Base-by-base conservation (phyloP, 2,113 vertebrate species). In the Platysternon megacephalum region DNA sequence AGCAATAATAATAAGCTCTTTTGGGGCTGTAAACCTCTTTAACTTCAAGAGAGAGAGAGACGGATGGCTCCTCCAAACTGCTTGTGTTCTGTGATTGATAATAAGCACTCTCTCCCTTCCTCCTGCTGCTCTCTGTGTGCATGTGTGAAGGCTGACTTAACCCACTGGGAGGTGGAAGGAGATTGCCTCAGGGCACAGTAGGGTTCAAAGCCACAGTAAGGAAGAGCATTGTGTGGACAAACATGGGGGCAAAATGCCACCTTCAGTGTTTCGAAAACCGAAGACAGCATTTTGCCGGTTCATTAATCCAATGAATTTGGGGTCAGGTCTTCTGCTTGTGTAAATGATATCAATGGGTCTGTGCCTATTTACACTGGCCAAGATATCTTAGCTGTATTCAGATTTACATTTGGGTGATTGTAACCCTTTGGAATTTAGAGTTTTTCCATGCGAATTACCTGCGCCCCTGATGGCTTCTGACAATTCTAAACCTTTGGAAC, bases 1-100 rank as follows among this genome's bases (percentile, higher is more conserved):
- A 95, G 95, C 95, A 98, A 98, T 97, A 98, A 98, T 98, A 98
- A 98, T 98, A 98, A 98, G 98, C 98, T 96, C 96, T 97, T 96
- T 78, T 79, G 93, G 92, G 94, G 95, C 86, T 97, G 84, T 98
- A 97, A 98, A 95, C 82, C 84, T 96, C 94, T 97, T 97, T 97
- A 95, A 97, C 96, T 93, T 95, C 95, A 96, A 88, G 93, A 97
- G 96, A 93, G 91, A 93, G 93, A 93, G 90, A 97, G 97, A 97
- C 86, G 87, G 96, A 97, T 96, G 96, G 87, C 96, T 98, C 80
- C 93, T 97, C 95, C 92, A 84, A 96, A 95, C 92, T 98, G 97
- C 97, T 98, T 98, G 97, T 95, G 95, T 96, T 98, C 90, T 2
- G 56, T 98, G 98, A 98, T 98, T 98, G 98, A 98, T 98, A 98